Conservation (phyloP, 2,797 vertebrate species). For the Aplochiton taeniatus region DNA sequence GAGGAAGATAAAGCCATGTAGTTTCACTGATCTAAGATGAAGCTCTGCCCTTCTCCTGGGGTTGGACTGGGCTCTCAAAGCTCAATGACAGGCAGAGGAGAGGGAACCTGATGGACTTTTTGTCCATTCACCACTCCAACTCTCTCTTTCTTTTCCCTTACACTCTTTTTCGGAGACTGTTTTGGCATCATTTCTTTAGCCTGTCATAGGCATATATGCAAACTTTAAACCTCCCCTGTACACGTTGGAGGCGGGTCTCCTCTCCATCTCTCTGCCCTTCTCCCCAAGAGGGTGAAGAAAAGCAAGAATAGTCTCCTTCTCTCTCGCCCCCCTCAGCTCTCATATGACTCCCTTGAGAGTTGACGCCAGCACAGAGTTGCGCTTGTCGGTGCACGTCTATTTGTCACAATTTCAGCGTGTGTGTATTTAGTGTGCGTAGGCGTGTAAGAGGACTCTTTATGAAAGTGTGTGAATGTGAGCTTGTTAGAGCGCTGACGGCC, state of each 20-base stretch:
- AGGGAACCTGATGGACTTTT: neutral
- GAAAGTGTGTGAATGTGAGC: too few relatives aligned
- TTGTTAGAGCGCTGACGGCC: too few relatives aligned
- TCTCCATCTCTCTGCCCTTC: neutral
- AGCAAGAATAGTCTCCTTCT: neutral
- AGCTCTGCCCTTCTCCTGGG: constrained; percentile 1
- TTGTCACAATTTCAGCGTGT: too few relatives aligned
- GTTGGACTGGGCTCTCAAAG: neutral
- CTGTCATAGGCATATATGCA: too few relatives aligned
- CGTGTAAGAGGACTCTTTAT: too few relatives aligned
- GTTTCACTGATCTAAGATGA: neutral
- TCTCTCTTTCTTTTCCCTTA: neutral
- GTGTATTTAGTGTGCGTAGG: too few relatives aligned
- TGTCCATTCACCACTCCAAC: neutral
- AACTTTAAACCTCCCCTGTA: neutral
- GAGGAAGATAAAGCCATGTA: too few relatives aligned
- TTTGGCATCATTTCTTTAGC: too few relatives aligned
- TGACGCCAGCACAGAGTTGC: neutral
- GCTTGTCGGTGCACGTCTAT: too few relatives aligned
- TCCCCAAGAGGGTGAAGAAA: neutral
- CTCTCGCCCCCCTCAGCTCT: neutral
- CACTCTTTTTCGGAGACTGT: neutral
- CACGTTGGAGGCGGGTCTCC: neutral
- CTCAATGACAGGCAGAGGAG: neutral
- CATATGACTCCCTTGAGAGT: constrained; percentile 6